Base-by-base conservation (phyloP, 1,140 invertebrate species). In the Globodera rostochiensis region DNA sequence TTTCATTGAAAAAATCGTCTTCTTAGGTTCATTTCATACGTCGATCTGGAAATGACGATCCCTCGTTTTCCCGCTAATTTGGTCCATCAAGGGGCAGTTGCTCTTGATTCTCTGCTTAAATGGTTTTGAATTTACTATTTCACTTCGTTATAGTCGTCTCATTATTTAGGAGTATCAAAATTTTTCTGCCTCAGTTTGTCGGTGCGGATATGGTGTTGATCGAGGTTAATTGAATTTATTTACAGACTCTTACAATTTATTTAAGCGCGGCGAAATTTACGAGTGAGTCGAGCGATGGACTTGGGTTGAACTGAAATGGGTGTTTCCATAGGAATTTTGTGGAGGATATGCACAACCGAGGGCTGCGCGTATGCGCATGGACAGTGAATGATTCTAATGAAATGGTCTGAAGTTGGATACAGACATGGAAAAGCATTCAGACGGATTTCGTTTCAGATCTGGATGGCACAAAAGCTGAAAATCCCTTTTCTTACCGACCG, bases 401-500 rank as follows among this genome's bases (percentile, higher is more conserved):
- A 78, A 83, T 83, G 80, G 76, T 74, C n/a, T 0, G 25, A 9
- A 21, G 9, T 11, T 9, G 19, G 6, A 15, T 0, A 13, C 6
- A 45, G 13, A 19, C n/a, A 80, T 3, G 15, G 21, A 73, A 21
- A n/a, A 49, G 21, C 49, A 7, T 25, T 11, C 4, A 47, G 77
- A n/a, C 1, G 13, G 21, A n/a, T 53, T 67, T 45, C 46, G 69
- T 76, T 53, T 50, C 21, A 80, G 67, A 19, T 50, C 53, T 90
- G 87, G 86, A 86, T 90, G 84, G 78, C 79, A n/a, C 80, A 85
- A 36, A 79, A 80, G 1, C 82, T 89, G 11, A 57, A 82, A 25
- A 90, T 90, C 70, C 88, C 88, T n/a, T 78, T 89, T 69, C 82
- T 89, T 8, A 89, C 88, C 13, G 88, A 89, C 46, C 36, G 2